Base-by-base conservation (phyloP, 2,113 vertebrate genomes). In the Pomatorhinus ruficollis region DNA sequence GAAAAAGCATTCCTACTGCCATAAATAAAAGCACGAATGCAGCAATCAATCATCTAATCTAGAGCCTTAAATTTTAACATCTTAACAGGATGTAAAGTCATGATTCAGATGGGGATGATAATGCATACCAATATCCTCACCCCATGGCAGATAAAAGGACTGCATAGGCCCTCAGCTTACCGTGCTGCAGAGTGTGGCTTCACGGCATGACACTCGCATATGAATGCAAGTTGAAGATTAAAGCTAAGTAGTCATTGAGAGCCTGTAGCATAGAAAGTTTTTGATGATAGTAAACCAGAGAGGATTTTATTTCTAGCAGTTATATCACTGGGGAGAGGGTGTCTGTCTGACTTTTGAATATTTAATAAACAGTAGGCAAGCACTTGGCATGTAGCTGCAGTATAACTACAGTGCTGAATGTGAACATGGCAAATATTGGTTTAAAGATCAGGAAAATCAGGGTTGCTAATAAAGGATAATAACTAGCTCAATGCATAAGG, bases 41-140 rank as follows among this genome's bases (percentile, higher is more conserved):
- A 93, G 95, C 97, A 91, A 98, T 98, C 98, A 97, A 72, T 97
- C 97, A 96, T 86, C 93, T 97, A 94, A 97, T 96, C 97, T 91
- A 86, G 95, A 97, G 96, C 95, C 92, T 96, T 93, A 93, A 83
- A 95, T 96, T 97, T 95, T 97, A 98, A 97, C 97, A 96, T 97
- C 97, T 97, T 98, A 97, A 98, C 97, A 96, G 97, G 97, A 98
- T 97, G 98, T 97, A 96, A 97, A 98, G 98, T 97, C 97, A 96
- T 77, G 91, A 89, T 98, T 97, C 97, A 75, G 97, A 85, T 74
- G 93, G 91, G 90, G 94, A 88, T 30, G 11, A 45, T 94, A 87
- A 95, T 35, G 96, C 97, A 96, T 95, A 87, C 84, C 96, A 95
- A 95, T 81, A 63, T 64, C 65, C 85, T 92, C 42, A 53, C 85